These are phyloP conservation scores for Tolmerus cingulatus DNA, from an alignment of 2,888 invertebrate species.

Conservation along the genomic window DNA sequence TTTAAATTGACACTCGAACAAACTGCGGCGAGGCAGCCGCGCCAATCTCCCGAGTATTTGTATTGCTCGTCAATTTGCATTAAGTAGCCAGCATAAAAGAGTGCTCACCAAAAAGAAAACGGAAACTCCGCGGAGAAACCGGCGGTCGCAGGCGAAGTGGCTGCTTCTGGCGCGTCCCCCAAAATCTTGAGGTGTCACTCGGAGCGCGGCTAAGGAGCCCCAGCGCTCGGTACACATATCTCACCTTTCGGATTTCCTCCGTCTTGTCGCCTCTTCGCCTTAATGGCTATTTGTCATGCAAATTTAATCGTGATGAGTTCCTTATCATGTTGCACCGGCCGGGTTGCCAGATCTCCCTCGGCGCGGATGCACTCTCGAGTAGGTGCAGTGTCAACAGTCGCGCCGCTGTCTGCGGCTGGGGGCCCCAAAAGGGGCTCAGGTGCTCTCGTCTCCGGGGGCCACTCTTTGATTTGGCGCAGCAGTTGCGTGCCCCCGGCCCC, in stretches of 20 bases:
- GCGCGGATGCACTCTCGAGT: not conserved
- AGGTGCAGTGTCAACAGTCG: not conserved
- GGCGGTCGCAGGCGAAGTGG: not conserved
- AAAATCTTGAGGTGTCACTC: conserved; percentile 26
- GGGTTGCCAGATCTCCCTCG: conserved; percentile 9
- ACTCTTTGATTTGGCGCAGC: not conserved
- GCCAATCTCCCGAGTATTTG: conserved; percentile 14
- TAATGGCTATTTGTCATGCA: conserved; percentile 42
- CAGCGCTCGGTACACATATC: conserved; percentile 13
- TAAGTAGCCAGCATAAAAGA: conserved; percentile 35
- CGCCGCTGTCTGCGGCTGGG: not conserved
- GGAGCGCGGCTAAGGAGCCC: conserved; percentile 9
- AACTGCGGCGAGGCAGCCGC: not conserved
- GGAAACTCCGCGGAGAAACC: not conserved
- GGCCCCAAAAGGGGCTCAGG: not conserved
- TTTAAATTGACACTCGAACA: not conserved
- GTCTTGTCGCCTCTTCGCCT: conserved; percentile 15
- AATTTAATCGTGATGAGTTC: conserved; percentile 41
- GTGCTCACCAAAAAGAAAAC: not conserved
- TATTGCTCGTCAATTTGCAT: conserved; percentile 37
- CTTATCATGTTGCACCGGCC: conserved; percentile 23
- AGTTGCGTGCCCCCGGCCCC: not conserved
- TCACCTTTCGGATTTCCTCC: conserved; percentile 5
- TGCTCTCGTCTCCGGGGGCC: not conserved
- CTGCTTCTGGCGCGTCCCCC: conserved; percentile 24